phyloP scores from a whole-genome alignment of 2,797 vertebrate genomes.

The Sebastiscus albofasciatus region DNA sequence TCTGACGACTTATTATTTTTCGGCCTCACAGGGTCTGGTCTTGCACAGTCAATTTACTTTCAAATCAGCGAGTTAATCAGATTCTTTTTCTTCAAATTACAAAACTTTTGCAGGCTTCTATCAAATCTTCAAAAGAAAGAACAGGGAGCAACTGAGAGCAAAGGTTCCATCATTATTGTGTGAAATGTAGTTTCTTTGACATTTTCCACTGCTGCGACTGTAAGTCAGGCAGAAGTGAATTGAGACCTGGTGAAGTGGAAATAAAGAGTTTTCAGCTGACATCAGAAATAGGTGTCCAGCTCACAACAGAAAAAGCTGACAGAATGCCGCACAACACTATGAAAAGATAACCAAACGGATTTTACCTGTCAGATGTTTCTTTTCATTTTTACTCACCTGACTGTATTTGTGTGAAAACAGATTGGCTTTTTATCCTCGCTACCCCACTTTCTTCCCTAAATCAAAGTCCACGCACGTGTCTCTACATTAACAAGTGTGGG shows the following conservation, averaged over 20 bases:
- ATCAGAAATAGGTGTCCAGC: not conserved
- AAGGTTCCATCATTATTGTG: not conserved
- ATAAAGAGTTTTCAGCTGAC: conserved; percentile 12
- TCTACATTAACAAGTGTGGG: not conserved
- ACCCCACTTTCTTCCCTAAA: not conserved
- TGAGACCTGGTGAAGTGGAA: conserved; percentile 7
- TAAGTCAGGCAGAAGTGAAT: not conserved
- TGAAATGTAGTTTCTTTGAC: conserved; percentile 7
- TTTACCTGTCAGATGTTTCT: not conserved
- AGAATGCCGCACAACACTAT: no score
- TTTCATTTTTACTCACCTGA: not conserved
- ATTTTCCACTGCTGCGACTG: not conserved
- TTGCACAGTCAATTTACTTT: not conserved
- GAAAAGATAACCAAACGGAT: conserved; percentile 2
- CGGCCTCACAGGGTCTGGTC: not conserved
- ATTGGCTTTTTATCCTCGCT: not conserved
- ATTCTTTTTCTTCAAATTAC: not conserved
- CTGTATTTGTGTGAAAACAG: not conserved
- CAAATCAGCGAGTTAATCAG: not conserved
- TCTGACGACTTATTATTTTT: not conserved
- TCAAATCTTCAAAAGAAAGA: not conserved
- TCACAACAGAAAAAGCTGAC: not conserved
- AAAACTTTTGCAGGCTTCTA: not conserved
- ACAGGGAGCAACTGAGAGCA: not conserved
- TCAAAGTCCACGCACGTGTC: not conserved